Evolutionary conservation across 2,888 invertebrate species (phyloP), one percentile per base, ranked within the genome.

Genomic region (Apamea epomidion): DNA sequence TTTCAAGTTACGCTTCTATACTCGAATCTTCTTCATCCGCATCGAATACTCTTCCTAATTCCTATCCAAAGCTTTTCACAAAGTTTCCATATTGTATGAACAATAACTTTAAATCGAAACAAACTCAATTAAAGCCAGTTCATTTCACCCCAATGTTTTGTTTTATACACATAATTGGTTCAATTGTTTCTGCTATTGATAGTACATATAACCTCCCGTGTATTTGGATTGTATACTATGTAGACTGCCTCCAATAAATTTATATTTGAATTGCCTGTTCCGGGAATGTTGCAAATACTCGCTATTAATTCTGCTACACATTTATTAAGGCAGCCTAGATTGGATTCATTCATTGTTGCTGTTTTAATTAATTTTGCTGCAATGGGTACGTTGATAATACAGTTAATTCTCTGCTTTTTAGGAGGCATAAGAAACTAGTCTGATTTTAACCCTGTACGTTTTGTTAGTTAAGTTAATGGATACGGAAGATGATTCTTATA

Each of bases 301-400:
- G 73, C 71, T 78, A 87, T 81, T 81, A 87, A 81, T 81, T 62
- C 51, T 76, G 64, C 68, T 71, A 69, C 51, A 73, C 75, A 75
- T 87, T 84, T 77, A 72, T 84, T 80, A 80, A 73, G 51, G 77
- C 73, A 16, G 64, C 16, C 80, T 77, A 74, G 78, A 84, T 87
- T 87, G 69, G 70, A 87, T 86, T 76, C 85, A 68, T 80, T 80
- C 75, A 76, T 84, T 85, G 85, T 80, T 84, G 65, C 73, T 68
- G 73, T 45, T 86, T 87, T 87, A 86, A 86, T 86, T 84, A 86
- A 84, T 81, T 86, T 76, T 67, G 58, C 62, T 87, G 85, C 81
- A 81, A 68, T 76, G 42, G 62, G 48, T 65, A 72, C 65, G 62
- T 48, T 10, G 67, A 45, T 69, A 76, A 74, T 64, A 74, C 42